phyloP scores from a whole-genome alignment of 2,113 vertebrate genomes.

The Vidua macroura region DNA sequence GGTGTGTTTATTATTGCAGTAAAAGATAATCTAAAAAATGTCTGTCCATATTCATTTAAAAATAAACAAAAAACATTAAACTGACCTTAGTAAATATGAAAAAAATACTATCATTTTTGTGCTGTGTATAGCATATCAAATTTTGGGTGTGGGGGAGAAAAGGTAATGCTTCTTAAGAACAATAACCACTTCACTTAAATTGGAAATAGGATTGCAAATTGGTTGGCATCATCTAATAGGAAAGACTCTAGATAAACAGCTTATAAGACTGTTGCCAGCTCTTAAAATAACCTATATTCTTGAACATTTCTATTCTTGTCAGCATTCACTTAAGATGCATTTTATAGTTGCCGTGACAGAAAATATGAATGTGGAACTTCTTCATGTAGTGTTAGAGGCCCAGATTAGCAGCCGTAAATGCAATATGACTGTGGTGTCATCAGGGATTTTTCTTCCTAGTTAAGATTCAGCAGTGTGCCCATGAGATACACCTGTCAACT shows the following conservation, averaged over 20 bases:
- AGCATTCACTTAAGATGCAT: neutral
- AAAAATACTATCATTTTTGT: neutral
- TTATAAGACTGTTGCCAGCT: neutral
- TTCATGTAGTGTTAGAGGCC: neutral
- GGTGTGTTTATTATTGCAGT: neutral
- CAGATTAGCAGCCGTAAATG: neutral
- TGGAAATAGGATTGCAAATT: neutral
- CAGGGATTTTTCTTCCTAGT: neutral
- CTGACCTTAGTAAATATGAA: neutral
- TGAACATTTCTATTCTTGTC: neutral
- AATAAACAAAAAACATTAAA: neutral
- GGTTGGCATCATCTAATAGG: neutral
- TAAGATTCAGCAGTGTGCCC: neutral
- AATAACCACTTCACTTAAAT: neutral
- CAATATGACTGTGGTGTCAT: neutral
- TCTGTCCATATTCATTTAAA: neutral
- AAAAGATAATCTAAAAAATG: neutral
- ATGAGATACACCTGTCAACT: neutral
- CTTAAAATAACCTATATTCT: neutral
- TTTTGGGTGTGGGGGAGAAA: neutral
- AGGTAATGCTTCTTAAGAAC: neutral
- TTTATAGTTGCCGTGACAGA: neutral
- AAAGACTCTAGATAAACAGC: neutral
- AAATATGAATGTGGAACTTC: neutral
- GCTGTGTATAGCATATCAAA: neutral